Base-by-base conservation (phyloP, 2,888 invertebrate species). In the Encarsia formosa region DNA sequence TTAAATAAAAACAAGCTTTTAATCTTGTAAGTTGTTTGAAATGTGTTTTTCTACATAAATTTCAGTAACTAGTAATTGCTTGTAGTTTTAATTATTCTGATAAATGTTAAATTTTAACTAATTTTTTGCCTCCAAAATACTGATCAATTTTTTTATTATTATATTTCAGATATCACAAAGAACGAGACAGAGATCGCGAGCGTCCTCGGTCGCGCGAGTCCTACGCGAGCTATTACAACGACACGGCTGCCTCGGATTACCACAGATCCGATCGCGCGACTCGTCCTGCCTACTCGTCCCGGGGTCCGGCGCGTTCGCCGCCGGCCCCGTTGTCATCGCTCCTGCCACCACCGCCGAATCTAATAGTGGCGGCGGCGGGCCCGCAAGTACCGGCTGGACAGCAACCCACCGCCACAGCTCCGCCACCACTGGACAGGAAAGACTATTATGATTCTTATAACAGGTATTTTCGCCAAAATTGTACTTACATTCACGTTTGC, bases 361-460 rank as follows among this genome's bases (percentile, higher is more conserved):
- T 45, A 20, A 34, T 35, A 13, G 45, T 34, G 18, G 19, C 45
- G 18, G 34, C 35, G 4, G 35, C 35, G 29, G 45, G 45, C 5
- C 34, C 45, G 6, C 45, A 32, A 15, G 35, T 35, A 11, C 20
- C 22, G 9, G n/a, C n/a, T 3, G 5, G 13, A 2, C 9, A n/a
- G 3, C 13, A n/a, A 18, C 29, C 42, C n/a, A 16, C 9, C 61
- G 66, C 60, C 54, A 62, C 54, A 56, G 65, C 52, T 64, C 65
- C 59, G 61, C 65, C 63, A 65, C 57, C 60, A 59, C 68, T 68
- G 70, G 74, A 74, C 69, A 72, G 74, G 73, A 74, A 75, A 74
- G 74, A 75, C 70, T 75, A 74, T 73, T 74, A 73, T 71, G 75
- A 75, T 69, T 73, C 71, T 68, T 74, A 74, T 70, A 74, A 70